Percentiles rank a stretch among this genome's conserved stretches.
Evolutionary conservation across 2,888 invertebrate species (phyloP).

Genomic region (Willowsia nigromaculata): DNA sequence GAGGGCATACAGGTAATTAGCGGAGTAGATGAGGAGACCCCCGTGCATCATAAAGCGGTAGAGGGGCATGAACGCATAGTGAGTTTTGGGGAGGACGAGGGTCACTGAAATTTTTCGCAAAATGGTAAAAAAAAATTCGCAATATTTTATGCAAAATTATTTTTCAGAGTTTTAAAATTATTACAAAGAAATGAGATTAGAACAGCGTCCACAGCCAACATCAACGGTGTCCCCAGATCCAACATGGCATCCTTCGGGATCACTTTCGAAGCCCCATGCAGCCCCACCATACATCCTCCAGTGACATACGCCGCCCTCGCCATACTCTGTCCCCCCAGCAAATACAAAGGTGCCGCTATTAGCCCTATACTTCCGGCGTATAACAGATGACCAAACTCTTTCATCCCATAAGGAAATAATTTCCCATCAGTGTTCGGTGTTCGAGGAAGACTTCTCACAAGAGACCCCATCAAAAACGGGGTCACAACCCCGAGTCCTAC

Average conservation of each 20-base stretch:
- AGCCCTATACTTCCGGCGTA: conserved; percentile 55
- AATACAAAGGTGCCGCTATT: conserved; percentile 62
- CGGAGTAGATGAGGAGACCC: conserved; percentile 60
- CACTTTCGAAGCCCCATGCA: conserved; percentile 26
- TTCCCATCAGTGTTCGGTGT: background rate
- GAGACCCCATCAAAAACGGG: conserved; percentile 52
- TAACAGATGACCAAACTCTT: conserved; percentile 47
- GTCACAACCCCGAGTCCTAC: conserved; percentile 61
- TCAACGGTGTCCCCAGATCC: conserved; percentile 32
- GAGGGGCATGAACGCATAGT: conserved; percentile 21
- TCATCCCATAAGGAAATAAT: conserved; percentile 51
- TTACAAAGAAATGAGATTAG: conserved; percentile 63
- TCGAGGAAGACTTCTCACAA: conserved; percentile 38
- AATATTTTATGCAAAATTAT: background rate
- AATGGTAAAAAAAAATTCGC: background rate
- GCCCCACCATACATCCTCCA: conserved; percentile 43
- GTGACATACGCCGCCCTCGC: conserved; percentile 58
- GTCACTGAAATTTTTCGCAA: conserved; percentile 50
- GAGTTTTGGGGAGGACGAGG: background rate
- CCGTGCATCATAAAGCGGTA: conserved; percentile 70
- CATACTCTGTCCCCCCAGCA: conserved; percentile 60
- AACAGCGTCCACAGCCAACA: conserved; percentile 41
- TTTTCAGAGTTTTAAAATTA: too few species aligned
- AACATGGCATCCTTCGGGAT: conserved; percentile 41
- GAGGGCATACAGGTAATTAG: conserved; percentile 35